These are phyloP conservation scores for Spicauda simplicius DNA, from an alignment of 2,888 invertebrate genomes.

Conservation along the genomic window DNA sequence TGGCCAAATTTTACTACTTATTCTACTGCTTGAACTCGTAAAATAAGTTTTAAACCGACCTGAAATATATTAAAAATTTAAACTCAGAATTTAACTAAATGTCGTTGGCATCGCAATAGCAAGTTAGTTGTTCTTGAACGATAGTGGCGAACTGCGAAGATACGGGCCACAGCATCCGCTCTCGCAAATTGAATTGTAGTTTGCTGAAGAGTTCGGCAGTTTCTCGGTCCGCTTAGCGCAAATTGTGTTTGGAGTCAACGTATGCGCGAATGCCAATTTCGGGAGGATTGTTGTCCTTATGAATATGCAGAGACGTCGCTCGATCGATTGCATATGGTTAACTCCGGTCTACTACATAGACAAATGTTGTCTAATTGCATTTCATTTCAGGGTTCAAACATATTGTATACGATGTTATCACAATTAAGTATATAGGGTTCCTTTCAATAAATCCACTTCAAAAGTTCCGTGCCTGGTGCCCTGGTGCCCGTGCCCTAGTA, in stretches of 20 bases:
- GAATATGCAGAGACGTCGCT: conserved; percentile 12
- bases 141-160: conserved; percentile 23
- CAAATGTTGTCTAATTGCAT: conserved; percentile 1
- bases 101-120: conserved; percentile 13
- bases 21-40: too few relatives aligned
- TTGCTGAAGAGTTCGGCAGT: conserved; percentile 32
- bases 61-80: too few relatives aligned
- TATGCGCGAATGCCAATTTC: conserved; percentile 12
- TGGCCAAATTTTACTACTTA: too few relatives aligned
- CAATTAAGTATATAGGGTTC: too few relatives aligned
- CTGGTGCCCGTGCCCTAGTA: too few relatives aligned
- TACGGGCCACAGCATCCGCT: conserved; percentile 26
- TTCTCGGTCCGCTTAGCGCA: conserved; percentile 32
- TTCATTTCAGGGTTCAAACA: not conserved
- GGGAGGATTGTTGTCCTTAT: conserved; percentile 7
- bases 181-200: conserved; percentile 35
- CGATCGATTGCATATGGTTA: conserved; percentile 4
- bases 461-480: too few relatives aligned
- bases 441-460: too few relatives aligned
- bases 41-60: too few relatives aligned
- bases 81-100: conserved; percentile 18
- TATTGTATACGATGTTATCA: too few relatives aligned
- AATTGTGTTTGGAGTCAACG: conserved; percentile 26
- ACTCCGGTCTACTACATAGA: not conserved
- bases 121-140: conserved; percentile 29